Evolutionary conservation across 2,113 vertebrate genomes (phyloP).

Genomic region (human (Homo sapiens)): DNA sequence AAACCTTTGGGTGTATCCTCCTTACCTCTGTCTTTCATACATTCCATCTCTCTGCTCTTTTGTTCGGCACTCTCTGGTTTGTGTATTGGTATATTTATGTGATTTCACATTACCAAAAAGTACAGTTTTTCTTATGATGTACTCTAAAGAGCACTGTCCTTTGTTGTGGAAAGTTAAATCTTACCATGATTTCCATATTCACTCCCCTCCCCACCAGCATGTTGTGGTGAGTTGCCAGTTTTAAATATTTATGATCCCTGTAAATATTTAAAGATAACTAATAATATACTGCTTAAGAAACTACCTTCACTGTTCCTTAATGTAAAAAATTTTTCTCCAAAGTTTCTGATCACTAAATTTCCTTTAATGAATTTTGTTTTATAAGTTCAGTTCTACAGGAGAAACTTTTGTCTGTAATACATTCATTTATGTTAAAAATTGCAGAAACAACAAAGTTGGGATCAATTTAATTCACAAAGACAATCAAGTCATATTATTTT

Average conservation of each 20-base stretch:
- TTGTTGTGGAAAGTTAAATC: slow-evolving; percentile 56
- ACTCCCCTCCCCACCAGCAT: background rate
- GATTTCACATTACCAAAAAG: slow-evolving; percentile 16
- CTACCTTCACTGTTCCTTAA: background rate
- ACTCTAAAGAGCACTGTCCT: background rate
- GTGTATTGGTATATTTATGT: background rate
- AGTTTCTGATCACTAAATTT: slow-evolving; percentile 46
- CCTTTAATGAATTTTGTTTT: slow-evolving; percentile 42
- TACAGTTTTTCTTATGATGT: background rate
- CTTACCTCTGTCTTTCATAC: background rate
- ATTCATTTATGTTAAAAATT: slow-evolving; percentile 35
- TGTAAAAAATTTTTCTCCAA: slow-evolving; percentile 25
- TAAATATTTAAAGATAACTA: slow-evolving; percentile 25
- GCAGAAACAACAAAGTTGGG: slow-evolving; percentile 32
- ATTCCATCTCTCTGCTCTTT: background rate
- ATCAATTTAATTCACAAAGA: slow-evolving; percentile 24
- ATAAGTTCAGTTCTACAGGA: background rate
- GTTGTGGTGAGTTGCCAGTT: background rate
- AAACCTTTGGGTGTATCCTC: background rate
- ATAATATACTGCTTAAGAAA: slow-evolving; percentile 2
- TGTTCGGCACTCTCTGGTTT: background rate
- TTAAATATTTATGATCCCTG: slow-evolving; percentile 21
- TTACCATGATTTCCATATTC: background rate
- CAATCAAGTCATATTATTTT: slow-evolving; percentile 34
- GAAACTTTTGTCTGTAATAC: slow-evolving; percentile 18